A percentile compares a stretch with the other conserved stretches of the same genome.
Conservation (phyloP, 2,113 vertebrate genomes). For the Oncorhynchus masou region DNA sequence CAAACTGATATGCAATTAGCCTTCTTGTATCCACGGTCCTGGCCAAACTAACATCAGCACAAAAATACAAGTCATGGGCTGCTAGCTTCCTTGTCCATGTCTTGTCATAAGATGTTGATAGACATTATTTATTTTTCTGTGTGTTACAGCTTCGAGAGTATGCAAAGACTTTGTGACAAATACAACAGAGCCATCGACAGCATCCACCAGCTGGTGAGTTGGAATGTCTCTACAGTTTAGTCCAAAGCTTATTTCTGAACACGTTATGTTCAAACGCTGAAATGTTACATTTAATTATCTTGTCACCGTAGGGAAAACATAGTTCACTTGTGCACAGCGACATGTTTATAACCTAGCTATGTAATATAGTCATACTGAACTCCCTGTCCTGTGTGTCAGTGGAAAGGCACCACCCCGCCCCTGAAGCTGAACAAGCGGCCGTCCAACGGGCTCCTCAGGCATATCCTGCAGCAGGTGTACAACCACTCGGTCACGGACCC, state of each 20-base stretch:
- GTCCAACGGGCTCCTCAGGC: constrained; percentile 91
- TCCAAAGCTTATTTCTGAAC: no score
- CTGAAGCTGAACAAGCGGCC: constrained; percentile 98
- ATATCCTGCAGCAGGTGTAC: constrained; percentile 98
- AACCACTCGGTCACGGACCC: constrained; percentile 99
- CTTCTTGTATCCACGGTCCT: background rate
- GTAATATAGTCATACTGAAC: no score
- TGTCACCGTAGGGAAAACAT: no score
- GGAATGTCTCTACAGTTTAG: no score
- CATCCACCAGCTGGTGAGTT: constrained; percentile 95
- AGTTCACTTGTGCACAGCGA: no score
- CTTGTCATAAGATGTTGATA: background rate
- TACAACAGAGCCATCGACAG: constrained; percentile 99
- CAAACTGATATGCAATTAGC: background rate
- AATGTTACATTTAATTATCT: constrained; percentile 39
- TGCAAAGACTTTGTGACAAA: constrained; percentile 98
- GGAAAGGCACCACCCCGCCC: constrained; percentile 97
- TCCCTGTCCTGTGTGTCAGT: constrained; percentile 66
- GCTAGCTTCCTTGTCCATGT: background rate
- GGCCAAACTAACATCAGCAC: background rate
- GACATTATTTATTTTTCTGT: background rate
- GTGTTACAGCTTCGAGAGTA: constrained; percentile 91
- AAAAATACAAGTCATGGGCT: background rate
- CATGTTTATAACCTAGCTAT: no score
- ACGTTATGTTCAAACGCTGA: constrained; percentile 77